These are phyloP conservation scores for Tragelaphus imberbis DNA, from an alignment of 2,113 vertebrate species.

Conservation along the genomic window DNA sequence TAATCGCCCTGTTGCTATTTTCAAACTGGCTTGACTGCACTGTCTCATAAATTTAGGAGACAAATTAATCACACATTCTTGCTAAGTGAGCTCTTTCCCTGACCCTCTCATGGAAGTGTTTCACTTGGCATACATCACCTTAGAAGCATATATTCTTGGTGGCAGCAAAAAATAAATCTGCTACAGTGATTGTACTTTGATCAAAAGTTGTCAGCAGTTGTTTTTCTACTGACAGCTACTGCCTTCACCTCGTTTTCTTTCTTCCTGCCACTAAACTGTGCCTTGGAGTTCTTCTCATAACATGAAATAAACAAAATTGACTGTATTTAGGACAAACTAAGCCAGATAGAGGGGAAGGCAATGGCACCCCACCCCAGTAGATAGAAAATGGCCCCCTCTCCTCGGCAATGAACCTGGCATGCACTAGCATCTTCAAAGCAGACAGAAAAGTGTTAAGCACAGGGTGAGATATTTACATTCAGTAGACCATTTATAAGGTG, in stretches of 20 bases:
- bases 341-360: background rate
- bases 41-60: background rate
- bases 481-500: background rate
- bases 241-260: background rate
- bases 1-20: background rate
- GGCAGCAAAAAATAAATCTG: background rate
- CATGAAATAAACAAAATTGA: background rate
- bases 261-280: background rate
- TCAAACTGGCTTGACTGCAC: background rate
- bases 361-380: background rate
- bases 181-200: background rate
- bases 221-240: background rate
- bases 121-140: background rate
- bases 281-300: background rate
- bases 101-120: background rate
- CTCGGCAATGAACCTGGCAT: background rate
- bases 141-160: background rate
- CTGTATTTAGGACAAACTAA: background rate
- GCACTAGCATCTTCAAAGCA: background rate
- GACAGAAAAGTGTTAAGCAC: background rate
- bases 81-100: background rate
- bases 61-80: constrained; percentile 38
- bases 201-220: background rate
- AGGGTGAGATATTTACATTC: background rate
- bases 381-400: background rate